phyloP scores from a whole-genome alignment of 2,113 vertebrate genomes.

The Trichomycterus rosablanca region DNA sequence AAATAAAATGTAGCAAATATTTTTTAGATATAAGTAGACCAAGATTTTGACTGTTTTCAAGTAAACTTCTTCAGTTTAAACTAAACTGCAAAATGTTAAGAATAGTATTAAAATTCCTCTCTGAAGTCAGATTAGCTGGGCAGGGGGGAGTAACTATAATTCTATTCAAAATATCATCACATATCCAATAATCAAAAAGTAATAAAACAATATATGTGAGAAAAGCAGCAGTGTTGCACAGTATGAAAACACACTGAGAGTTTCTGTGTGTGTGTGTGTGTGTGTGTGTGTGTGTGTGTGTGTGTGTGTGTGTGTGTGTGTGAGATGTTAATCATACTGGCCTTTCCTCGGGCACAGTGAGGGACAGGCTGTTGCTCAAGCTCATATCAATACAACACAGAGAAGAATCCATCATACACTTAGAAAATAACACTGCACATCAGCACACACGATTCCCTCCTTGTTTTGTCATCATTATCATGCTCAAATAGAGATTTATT shows the following conservation, averaged over 20 bases:
- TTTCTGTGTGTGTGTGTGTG: not conserved
- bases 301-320: not conserved
- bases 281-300: not conserved
- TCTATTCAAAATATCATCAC: slow-evolving; percentile 1
- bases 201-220: not conserved
- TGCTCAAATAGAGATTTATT: slow-evolving; percentile 31
- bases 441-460: not conserved
- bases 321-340: slow-evolving; percentile 25
- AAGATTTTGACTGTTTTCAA: no score
- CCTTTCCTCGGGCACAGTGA: slow-evolving; percentile 23
- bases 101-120: no score
- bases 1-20: no score
- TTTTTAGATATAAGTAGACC: no score
- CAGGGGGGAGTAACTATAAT: not conserved
- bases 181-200: no score
- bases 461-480: slow-evolving; percentile 22
- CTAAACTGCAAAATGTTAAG: no score
- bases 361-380: slow-evolving; percentile 17
- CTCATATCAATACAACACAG: slow-evolving; percentile 23
- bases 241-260: not conserved
- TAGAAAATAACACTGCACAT: slow-evolving; percentile 16
- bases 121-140: not conserved
- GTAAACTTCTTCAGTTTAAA: no score
- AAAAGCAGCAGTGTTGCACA: not conserved
- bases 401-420: slow-evolving; percentile 24